phyloP scores from a whole-genome alignment of 1,140 invertebrate species.

The Drosophila parvula region DNA sequence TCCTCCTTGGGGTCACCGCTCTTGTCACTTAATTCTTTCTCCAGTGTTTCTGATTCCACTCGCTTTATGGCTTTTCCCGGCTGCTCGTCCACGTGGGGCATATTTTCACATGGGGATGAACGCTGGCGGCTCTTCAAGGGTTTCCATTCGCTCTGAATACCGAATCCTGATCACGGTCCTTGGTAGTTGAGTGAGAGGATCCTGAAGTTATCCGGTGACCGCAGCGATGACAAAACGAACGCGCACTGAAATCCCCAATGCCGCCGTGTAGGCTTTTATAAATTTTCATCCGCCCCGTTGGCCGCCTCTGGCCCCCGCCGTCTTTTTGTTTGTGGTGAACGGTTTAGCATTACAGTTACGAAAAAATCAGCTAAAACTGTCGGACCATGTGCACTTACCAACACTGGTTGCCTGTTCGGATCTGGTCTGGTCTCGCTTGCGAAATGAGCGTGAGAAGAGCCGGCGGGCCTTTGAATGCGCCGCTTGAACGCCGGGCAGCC shows the following conservation, averaged over 20 bases:
- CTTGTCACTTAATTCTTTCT: conserved; percentile 6
- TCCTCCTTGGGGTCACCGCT: conserved; percentile 15
- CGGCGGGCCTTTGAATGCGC: conserved; percentile 55
- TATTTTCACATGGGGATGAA: conserved; percentile 54
- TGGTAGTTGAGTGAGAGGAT: neutral
- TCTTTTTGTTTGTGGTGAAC: conserved; percentile 53
- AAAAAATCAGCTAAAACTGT: conserved; percentile 18
- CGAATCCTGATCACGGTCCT: conserved; percentile 15
- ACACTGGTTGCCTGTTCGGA: conserved; percentile 48
- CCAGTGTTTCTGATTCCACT: conserved; percentile 22
- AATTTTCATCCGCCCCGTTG: conserved; percentile 54
- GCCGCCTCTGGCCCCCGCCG: neutral
- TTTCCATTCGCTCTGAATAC: conserved; percentile 27
- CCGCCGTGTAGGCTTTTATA: conserved; percentile 66
- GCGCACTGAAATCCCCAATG: conserved; percentile 62
- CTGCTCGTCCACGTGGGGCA: conserved; percentile 64
- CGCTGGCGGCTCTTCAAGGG: conserved; percentile 27
- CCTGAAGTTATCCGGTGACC: conserved; percentile 41
- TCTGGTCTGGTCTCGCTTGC: conserved; percentile 36
- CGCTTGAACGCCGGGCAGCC: conserved; percentile 17
- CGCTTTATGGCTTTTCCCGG: conserved; percentile 45
- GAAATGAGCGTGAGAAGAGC: conserved; percentile 60
- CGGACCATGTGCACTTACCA: conserved; percentile 54
- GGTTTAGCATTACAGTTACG: conserved; percentile 70
- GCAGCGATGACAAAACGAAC: conserved; percentile 55